phyloP scores from a whole-genome alignment of 2,113 vertebrate genomes.

The Petromus typicus region DNA sequence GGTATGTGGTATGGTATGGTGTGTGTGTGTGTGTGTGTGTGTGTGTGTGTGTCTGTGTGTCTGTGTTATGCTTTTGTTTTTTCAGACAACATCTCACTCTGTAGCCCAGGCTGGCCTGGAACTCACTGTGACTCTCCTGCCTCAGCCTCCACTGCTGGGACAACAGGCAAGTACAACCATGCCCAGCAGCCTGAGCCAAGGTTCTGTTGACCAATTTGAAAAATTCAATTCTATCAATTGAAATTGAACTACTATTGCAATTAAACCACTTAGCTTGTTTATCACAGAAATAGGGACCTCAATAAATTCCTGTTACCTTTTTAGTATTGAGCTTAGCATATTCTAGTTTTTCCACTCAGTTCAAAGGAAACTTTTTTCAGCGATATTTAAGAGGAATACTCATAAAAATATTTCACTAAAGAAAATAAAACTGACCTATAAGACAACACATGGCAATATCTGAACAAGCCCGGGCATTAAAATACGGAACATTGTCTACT shows the following conservation, averaged over 20 bases:
- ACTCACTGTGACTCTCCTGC: neutral
- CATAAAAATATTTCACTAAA: slow-evolving; percentile 13
- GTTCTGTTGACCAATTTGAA: neutral
- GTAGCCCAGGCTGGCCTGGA: neutral
- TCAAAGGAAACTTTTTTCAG: slow-evolving; percentile 6
- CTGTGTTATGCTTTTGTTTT: too few species aligned
- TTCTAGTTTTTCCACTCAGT: neutral
- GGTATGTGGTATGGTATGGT: too few species aligned
- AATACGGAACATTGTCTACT: too few species aligned
- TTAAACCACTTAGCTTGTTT: neutral
- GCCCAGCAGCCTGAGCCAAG: neutral
- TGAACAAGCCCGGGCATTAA: too few species aligned
- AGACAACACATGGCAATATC: neutral
- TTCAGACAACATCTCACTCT: neutral
- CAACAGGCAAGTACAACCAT: neutral
- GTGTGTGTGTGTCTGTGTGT: neutral
- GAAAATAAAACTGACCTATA: neutral
- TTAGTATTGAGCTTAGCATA: neutral
- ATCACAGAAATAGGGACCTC: neutral
- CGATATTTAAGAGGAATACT: neutral
- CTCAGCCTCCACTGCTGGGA: neutral
- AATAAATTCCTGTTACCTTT: neutral
- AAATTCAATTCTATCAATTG: neutral
- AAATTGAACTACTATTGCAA: neutral
- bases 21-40: neutral